Percentiles rank a stretch among this genome's conserved stretches.
Conservation (phyloP, 2,888 invertebrate species). For the Polymixis flavicincta region DNA sequence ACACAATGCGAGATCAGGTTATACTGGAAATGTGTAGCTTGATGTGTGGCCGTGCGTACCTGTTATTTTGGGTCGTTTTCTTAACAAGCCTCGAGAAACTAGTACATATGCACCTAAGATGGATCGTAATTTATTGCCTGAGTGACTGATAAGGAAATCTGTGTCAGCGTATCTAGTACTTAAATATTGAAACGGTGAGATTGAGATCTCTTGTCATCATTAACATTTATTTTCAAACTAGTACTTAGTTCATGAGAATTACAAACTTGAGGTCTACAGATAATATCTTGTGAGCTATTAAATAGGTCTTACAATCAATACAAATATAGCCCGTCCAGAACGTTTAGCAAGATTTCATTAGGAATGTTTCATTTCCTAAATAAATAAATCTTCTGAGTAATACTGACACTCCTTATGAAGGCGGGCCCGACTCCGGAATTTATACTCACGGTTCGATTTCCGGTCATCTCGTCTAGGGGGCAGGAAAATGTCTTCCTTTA, state of each 20-base stretch:
- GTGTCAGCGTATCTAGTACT: slow-evolving; percentile 36
- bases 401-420: slow-evolving; percentile 2
- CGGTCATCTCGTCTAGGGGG: slow-evolving; percentile 8
- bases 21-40: no score
- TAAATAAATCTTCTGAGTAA: background rate
- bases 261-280: background rate
- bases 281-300: background rate
- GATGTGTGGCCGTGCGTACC: no score
- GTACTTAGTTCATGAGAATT: background rate
- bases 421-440: background rate
- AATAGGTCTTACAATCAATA: no score
- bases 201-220: slow-evolving; percentile 21
- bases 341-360: background rate
- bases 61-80: background rate
- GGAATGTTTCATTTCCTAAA: background rate
- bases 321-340: no score
- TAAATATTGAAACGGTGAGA: slow-evolving; percentile 45
- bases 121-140: slow-evolving; percentile 25
- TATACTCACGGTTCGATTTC: slow-evolving; percentile 18
- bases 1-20: no score
- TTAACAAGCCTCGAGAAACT: background rate
- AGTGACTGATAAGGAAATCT: slow-evolving; percentile 49
- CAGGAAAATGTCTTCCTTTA: slow-evolving; percentile 8
- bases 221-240: background rate
- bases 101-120: slow-evolving; percentile 10